Evolutionary conservation across 2,113 vertebrate genomes (phyloP).

Genomic region (Marmota monax): DNA sequence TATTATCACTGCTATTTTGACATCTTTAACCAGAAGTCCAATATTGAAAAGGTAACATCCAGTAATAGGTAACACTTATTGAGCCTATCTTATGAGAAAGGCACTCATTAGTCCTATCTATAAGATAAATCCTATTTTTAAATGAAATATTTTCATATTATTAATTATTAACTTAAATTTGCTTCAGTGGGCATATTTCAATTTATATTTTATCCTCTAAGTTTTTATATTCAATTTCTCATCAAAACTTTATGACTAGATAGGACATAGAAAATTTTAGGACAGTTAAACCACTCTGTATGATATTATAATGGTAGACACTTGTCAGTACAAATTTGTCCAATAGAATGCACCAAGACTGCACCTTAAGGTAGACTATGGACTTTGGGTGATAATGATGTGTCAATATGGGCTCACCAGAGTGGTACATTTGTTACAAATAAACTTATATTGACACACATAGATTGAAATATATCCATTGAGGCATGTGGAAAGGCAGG

Average conservation of each 20-base stretch:
- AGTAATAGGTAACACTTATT: not conserved
- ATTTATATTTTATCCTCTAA: not conserved
- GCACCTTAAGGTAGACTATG: not conserved
- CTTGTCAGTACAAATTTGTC: not conserved
- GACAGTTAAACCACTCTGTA: not conserved
- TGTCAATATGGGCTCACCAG: no score
- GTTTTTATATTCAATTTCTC: slow-evolving; percentile 30
- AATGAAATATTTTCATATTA: not conserved
- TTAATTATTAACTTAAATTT: slow-evolving; percentile 45
- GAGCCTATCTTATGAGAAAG: slow-evolving; percentile 24
- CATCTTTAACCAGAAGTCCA: slow-evolving; percentile 31
- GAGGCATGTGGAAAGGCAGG: not conserved
- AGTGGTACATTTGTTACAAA: not conserved
- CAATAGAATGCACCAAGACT: not conserved
- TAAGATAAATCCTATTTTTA: slow-evolving; percentile 3
- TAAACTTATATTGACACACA: no score
- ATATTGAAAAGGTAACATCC: not conserved
- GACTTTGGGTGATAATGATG: not conserved
- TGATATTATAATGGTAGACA: not conserved
- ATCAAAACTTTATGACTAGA: slow-evolving; percentile 34
- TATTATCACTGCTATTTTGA: not conserved
- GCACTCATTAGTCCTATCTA: not conserved
- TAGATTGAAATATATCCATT: no score
- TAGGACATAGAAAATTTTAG: not conserved
- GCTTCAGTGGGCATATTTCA: not conserved